These are phyloP conservation scores for Steinernema scapterisci DNA, from an alignment of 2,888 invertebrate species.

Conservation along the genomic window DNA sequence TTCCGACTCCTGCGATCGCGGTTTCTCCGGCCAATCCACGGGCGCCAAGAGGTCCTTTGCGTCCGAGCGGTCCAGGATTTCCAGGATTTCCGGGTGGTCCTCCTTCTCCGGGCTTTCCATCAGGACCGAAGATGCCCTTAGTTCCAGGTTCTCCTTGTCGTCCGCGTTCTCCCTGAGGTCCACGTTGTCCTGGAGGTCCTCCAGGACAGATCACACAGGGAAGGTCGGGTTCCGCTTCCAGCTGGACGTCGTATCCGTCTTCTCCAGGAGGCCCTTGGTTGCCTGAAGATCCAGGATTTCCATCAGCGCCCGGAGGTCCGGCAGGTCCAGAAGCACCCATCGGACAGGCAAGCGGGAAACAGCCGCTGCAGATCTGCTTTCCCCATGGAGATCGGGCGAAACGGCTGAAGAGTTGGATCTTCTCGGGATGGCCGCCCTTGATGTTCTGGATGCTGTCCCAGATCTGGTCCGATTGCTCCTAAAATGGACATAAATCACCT, in stretches of 20 bases:
- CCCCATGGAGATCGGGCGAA: slow-evolving; percentile 45
- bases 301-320: slow-evolving; percentile 41
- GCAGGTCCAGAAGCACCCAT: slow-evolving; percentile 46
- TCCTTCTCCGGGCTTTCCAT: slow-evolving; percentile 43
- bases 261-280: slow-evolving; percentile 52
- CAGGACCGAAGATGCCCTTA: slow-evolving; percentile 14
- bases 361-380: slow-evolving; percentile 49
- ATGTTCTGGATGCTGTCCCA: slow-evolving; percentile 37
- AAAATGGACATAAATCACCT: background rate
- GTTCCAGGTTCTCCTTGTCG: slow-evolving; percentile 48
- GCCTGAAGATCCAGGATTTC: slow-evolving; percentile 36
- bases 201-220: slow-evolving; percentile 67
- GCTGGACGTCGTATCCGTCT: slow-evolving; percentile 65
- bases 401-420: slow-evolving; percentile 39
- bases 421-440: background rate
- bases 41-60: slow-evolving; percentile 46
- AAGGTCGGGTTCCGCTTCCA: slow-evolving; percentile 62
- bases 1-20: slow-evolving; percentile 60
- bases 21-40: slow-evolving; percentile 56
- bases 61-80: slow-evolving; percentile 49
- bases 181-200: slow-evolving; percentile 65
- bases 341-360: slow-evolving; percentile 62
- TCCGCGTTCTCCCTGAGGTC: slow-evolving; percentile 65
- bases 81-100: slow-evolving; percentile 61
- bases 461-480: slow-evolving; percentile 37